Base-by-base conservation (phyloP, 2,888 invertebrate species). In the Chymomyza caudatula region DNA sequence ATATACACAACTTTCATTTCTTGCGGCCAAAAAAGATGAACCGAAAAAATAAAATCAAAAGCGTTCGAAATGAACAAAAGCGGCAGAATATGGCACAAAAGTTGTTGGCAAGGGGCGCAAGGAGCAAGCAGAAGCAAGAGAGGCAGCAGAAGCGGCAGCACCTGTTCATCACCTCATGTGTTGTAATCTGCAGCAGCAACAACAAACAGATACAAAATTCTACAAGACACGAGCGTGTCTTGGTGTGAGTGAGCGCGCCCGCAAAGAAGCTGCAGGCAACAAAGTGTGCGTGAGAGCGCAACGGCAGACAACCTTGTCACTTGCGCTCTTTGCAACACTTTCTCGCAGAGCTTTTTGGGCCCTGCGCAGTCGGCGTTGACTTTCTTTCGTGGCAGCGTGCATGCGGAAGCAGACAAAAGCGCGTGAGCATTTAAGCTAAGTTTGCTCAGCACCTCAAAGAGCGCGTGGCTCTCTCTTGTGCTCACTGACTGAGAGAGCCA, bases 161-260 rank as follows among this genome's bases (percentile, higher is more conserved):
- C 80, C 80, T 80, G 80, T 84, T 80, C 81, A 80, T 81, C 80
- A 80, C 80, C 76, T 81, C 73, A 76, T 80, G 80, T 80, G 84
- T 84, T 80, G 80, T 80, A 80, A 80, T 84, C 77, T 73, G 69
- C 62, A 65, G 66, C 67, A 65, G 62, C 66, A 63, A 42, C 58
- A 67, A 59, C 65, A 67, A 75, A 67, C 23, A n/a, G 25, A 65
- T 59, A 58, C 55, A 63, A 58, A 63, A 63, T 69, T 54, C 62
- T 65, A 60, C 19, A 42, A 55, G 19, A 23, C 19, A 29, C 54
- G 44, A 11, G n/a, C n/a, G 3, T 44, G 3, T 3, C 44, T 44
- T 4, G 8, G 44, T 44, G n/a, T 13, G n/a, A 19, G 51, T 20
- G 51, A 20, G 51, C 20, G 4, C 3, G 44, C n/a, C n/a, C n/a